Evolutionary conservation across 2,888 invertebrate species (phyloP).

Genomic region (Microplitis deprimator): DNA sequence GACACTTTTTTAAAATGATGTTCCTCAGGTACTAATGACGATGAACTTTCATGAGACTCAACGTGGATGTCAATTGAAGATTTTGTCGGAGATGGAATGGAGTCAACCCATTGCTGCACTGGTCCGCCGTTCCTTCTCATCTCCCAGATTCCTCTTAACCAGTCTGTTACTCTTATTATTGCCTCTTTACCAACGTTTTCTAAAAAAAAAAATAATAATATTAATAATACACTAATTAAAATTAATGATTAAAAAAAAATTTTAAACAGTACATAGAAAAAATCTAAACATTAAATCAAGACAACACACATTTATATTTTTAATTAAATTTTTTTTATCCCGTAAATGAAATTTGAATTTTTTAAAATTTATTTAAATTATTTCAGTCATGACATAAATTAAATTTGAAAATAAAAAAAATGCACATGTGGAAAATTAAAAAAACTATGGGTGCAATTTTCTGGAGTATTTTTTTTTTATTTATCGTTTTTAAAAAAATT

Average conservation of each 20-base stretch:
- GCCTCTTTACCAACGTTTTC: conserved; percentile 66
- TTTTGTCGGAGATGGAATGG: conserved; percentile 73
- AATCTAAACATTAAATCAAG: background rate
- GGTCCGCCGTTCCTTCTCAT: conserved; percentile 78
- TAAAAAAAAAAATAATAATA: conserved; percentile 44
- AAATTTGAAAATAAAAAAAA: no score
- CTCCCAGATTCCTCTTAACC: conserved; percentile 71
- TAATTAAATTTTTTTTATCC: no score
- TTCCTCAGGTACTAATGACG: conserved; percentile 28
- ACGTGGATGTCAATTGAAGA: conserved; percentile 44
- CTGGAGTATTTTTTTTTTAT: no score
- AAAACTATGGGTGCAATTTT: no score
- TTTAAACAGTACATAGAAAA: background rate
- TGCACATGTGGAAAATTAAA: no score
- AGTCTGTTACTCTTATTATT: conserved; percentile 64
- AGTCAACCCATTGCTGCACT: conserved; percentile 85
- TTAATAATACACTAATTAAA: conserved; percentile 18
- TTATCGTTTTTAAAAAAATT: no score
- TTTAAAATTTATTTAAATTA: no score
- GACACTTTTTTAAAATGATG: conserved; percentile 46
- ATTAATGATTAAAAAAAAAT: background rate
- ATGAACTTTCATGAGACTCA: conserved; percentile 42
- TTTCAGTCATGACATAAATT: no score
- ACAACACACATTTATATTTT: no score
- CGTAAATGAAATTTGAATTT: no score